Evolutionary conservation across 2,113 vertebrate species (phyloP), one percentile per base, ranked within the genome.

Genomic region (Tragelaphus strepsiceros): DNA sequence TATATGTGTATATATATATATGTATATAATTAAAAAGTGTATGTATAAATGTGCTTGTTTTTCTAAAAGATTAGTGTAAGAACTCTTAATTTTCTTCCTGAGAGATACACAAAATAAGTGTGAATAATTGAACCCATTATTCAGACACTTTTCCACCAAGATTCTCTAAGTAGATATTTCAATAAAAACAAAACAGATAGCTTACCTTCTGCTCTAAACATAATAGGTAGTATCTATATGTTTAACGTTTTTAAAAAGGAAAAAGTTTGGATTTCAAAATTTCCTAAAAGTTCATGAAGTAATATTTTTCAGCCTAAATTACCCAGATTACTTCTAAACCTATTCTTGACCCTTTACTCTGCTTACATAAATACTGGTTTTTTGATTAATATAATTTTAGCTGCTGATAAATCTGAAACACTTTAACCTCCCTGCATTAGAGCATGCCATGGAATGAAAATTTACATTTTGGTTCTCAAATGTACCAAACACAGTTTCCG

Each of bases 281-380:
- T 46, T 85, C 53, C 51, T 89, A 61, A 92, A 95, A 26, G 61
- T 86, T 90, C 51, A 26, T 35, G 61, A 87, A 83, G 7, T 59
- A 53, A 35, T 84, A 59, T 89, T 96, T 95, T 95, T 90, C 32
- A 90, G 30, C 10, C 22, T 95, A 56, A 94, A 82, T 88, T 53
- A 86, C 9, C 26, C 80, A 77, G n/a, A 49, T 88, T 80, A 97
- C 91, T 98, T 93, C 56, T 59, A 59, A 80, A 53, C 13, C 49
- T 87, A n/a, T 78, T 88, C 2, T 81, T 80, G n/a, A n/a, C 14
- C 9, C 9, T 93, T 91, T 46, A n/a, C 30, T 93, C 59, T n/a
- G 13, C 22, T 78, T 71, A 10, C 13, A 71, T 19, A 59, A 46
- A 87, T 26, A 13, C 1, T 91, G 59, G 3, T 24, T 43, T 77